These are phyloP conservation scores for Bombus fervidus DNA, from an alignment of 1,140 invertebrate species.

Conservation along the genomic window DNA sequence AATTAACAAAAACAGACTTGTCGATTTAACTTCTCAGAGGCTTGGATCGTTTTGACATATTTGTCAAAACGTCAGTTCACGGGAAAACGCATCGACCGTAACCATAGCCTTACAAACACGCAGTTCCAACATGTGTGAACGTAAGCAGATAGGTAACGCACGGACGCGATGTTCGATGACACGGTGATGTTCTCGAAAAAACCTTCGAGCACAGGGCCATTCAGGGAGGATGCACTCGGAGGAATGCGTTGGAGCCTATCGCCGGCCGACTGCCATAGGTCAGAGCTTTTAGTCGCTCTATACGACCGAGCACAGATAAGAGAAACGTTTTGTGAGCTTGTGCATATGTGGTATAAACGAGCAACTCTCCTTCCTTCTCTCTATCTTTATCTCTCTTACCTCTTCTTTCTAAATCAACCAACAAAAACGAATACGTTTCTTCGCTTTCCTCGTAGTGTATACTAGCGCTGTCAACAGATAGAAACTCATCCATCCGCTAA, in stretches of 20 bases:
- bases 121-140: constrained; percentile 1
- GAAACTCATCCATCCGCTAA: not conserved
- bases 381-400: not conserved
- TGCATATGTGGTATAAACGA: constrained; percentile 28
- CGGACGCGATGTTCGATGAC: not conserved
- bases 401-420: not conserved
- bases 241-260: constrained; percentile 77
- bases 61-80: not conserved
- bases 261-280: constrained; percentile 79
- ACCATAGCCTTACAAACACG: too few relatives aligned
- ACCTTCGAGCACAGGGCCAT: constrained; percentile 71
- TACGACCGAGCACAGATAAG: constrained; percentile 67
- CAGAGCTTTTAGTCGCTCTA: constrained; percentile 77
- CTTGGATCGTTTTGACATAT: not conserved
- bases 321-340: constrained; percentile 70
- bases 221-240: constrained; percentile 72
- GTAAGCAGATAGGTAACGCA: not conserved
- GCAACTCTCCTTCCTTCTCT: not conserved
- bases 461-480: not conserved
- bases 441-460: not conserved
- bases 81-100: too few relatives aligned
- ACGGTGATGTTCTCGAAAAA: constrained; percentile 56
- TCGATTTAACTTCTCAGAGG: too few relatives aligned
- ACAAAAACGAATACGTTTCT: not conserved
- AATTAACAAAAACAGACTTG: too few relatives aligned